Evolutionary conservation across 2,797 vertebrate genomes (phyloP).

Genomic region (Gobio occitaniae): DNA sequence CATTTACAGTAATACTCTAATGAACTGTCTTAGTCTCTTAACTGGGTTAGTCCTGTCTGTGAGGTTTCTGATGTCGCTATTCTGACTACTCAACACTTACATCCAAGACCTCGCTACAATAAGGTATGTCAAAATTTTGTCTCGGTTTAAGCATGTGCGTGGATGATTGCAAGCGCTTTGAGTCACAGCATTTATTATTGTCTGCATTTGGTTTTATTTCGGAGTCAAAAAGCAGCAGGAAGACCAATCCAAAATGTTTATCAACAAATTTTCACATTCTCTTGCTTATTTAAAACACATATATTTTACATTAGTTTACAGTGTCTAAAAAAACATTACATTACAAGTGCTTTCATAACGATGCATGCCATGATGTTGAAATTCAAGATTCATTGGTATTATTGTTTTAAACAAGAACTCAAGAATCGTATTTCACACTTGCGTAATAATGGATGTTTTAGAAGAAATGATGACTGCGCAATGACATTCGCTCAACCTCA

Average conservation of each 20-base stretch:
- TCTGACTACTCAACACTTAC: not conserved
- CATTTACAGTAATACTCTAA: constrained; percentile 18
- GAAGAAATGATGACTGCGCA: not conserved
- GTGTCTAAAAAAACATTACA: too few species aligned
- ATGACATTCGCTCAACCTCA: not conserved
- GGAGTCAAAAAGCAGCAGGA: not conserved
- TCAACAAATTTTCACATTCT: not conserved
- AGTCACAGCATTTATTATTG: not conserved
- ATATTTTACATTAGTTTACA: not conserved
- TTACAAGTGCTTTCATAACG: not conserved
- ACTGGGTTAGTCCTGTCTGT: constrained; percentile 6
- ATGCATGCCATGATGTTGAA: not conserved
- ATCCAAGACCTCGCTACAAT: not conserved
- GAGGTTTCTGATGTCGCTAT: not conserved
- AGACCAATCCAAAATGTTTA: not conserved
- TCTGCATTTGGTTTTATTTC: not conserved
- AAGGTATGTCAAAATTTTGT: not conserved
- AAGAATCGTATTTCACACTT: not conserved
- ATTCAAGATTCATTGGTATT: not conserved
- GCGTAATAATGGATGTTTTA: not conserved
- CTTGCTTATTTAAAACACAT: not conserved
- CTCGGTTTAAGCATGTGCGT: not conserved
- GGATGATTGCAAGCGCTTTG: not conserved
- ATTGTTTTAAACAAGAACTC: not conserved
- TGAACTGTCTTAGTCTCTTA: not conserved